These are phyloP conservation scores for Tineola bisselliella DNA, from an alignment of 2,888 invertebrate genomes.

Conservation along the genomic window DNA sequence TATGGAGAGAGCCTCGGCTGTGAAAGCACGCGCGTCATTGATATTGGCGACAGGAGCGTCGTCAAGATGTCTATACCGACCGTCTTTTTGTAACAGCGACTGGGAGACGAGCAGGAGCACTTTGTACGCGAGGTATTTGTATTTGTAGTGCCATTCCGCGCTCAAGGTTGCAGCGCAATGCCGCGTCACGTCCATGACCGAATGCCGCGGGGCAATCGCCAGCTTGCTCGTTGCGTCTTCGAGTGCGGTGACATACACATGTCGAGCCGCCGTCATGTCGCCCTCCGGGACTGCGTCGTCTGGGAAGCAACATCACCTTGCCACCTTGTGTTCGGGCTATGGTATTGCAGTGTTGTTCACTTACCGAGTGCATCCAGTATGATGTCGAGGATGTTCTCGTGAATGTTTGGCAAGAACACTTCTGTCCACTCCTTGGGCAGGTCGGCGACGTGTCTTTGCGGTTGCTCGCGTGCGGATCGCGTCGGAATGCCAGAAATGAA, in stretches of 20 bases:
- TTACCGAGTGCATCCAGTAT: no score
- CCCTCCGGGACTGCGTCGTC: not conserved
- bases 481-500: constrained; percentile 41
- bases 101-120: not conserved
- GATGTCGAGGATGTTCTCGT: constrained; percentile 46
- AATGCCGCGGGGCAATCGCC: not conserved
- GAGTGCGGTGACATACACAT: not conserved
- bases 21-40: not conserved
- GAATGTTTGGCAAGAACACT: constrained; percentile 75
- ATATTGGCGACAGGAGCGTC: not conserved
- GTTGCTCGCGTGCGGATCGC: constrained; percentile 29
- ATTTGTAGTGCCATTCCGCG: not conserved
- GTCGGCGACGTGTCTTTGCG: constrained; percentile 35
- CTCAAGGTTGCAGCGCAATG: not conserved
- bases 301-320: no score
- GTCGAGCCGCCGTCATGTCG: not conserved
- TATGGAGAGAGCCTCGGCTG: not conserved
- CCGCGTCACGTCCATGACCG: not conserved
- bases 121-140: not conserved
- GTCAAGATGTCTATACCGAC: not conserved
- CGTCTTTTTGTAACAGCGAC: not conserved
- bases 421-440: constrained; percentile 79
- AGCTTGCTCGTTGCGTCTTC: not conserved
- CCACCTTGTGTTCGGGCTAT: no score
- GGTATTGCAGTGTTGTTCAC: no score